Percentiles rank a stretch among this genome's conserved stretches.
phyloP scores from a whole-genome alignment of 2,797 vertebrate genomes.

The Esox masquinongy region DNA sequence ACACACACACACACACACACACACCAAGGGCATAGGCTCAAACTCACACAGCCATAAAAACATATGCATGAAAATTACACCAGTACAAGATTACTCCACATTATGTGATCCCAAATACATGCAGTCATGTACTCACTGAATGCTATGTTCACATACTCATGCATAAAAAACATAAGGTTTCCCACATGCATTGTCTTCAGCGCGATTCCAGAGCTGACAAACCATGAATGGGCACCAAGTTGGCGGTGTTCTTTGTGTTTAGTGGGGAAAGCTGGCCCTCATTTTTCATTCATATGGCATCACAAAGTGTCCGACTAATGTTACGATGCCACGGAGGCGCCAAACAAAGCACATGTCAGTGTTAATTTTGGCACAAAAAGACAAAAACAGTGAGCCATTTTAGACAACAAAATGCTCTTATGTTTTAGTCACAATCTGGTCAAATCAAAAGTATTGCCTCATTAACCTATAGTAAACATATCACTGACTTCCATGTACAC shows the following conservation, averaged over 20 bases:
- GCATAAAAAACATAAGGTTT: conserved; percentile 50
- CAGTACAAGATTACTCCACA: conserved; percentile 34
- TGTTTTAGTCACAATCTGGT: too few species aligned
- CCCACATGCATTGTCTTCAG: background rate
- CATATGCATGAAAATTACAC: conserved; percentile 13
- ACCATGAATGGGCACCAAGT: background rate
- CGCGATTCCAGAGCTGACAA: background rate
- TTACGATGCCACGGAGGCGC: background rate
- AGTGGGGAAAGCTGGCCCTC: background rate
- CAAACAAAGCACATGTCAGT: conserved; percentile 18
- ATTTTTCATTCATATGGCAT: conserved; percentile 3
- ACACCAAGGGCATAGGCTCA: conserved; percentile 1
- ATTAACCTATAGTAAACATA: too few species aligned
- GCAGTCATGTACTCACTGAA: conserved; percentile 39
- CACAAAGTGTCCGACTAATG: conserved; percentile 1
- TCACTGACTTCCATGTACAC: too few species aligned
- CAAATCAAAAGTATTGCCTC: too few species aligned
- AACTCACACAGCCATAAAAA: conserved; percentile 15
- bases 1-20: conserved; percentile 13
- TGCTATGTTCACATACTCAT: conserved; percentile 49
- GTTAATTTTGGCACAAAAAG: too few species aligned
- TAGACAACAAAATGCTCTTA: too few species aligned
- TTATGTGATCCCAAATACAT: conserved; percentile 34
- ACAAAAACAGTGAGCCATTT: too few species aligned
- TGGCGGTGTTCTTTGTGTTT: background rate